Conservation (phyloP, 2,113 vertebrate genomes). For the Eidolon helvum region DNA sequence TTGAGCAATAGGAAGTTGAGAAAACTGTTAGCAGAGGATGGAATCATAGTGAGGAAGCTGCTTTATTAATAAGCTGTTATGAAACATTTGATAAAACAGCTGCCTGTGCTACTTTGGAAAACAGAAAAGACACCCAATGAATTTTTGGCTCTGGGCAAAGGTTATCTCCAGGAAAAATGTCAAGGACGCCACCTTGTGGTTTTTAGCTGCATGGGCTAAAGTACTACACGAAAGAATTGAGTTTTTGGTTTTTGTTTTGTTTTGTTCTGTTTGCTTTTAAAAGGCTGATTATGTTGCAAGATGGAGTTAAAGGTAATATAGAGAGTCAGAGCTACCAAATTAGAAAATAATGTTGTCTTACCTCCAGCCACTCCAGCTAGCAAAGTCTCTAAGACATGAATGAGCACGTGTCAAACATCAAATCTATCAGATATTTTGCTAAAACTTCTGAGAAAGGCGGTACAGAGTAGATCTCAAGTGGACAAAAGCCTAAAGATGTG, state of each 20-base stretch:
- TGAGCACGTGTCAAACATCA: background rate
- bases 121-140: background rate
- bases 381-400: background rate
- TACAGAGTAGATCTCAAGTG: background rate
- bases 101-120: background rate
- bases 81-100: background rate
- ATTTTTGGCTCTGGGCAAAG: background rate
- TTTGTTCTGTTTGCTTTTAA: too few species aligned
- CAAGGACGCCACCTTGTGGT: constrained; percentile 45
- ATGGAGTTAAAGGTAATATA: background rate
- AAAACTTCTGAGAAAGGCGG: background rate
- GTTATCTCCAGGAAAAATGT: background rate
- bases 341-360: background rate
- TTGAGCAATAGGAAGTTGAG: background rate
- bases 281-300: background rate
- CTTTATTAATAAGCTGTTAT: background rate
- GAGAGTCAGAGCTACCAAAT: background rate
- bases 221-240: background rate
- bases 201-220: background rate
- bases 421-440: background rate
- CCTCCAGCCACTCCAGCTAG: background rate
- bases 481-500: background rate
- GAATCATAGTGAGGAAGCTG: background rate
- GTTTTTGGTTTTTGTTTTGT: background rate
- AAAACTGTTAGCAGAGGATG: constrained; percentile 26